These are phyloP conservation scores for Amaurobius ferox DNA, from an alignment of 2,888 invertebrate species.

Conservation along the genomic window DNA sequence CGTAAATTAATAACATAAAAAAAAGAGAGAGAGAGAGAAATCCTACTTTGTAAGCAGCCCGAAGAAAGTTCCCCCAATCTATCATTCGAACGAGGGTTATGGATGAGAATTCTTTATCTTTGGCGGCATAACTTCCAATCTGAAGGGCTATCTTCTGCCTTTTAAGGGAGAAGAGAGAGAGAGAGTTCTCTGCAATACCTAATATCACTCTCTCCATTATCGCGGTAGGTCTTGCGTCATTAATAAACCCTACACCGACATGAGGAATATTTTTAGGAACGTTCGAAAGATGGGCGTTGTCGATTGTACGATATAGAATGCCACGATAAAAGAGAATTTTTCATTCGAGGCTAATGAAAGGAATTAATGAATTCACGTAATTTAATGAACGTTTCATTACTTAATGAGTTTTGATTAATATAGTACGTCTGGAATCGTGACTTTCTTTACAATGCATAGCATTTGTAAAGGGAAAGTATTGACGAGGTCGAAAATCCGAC, in stretches of 20 bases:
- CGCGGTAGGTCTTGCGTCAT: not conserved
- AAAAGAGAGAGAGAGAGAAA: not conserved
- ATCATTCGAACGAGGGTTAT: constrained; percentile 19
- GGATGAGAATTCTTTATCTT: constrained; percentile 54
- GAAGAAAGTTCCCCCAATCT: not conserved
- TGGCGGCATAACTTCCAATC: not conserved
- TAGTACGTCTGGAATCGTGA: too few species aligned
- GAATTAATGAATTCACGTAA: too few species aligned
- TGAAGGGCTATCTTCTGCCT: not conserved
- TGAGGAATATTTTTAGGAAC: not conserved
- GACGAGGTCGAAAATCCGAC: too few species aligned
- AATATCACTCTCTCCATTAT: not conserved
- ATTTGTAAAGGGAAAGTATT: too few species aligned
- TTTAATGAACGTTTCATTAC: too few species aligned
- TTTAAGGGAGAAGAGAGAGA: not conserved
- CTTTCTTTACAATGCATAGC: too few species aligned
- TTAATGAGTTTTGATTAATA: too few species aligned
- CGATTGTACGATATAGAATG: not conserved
- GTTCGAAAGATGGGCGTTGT: not conserved
- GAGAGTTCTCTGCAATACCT: too few species aligned
- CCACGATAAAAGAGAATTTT: too few species aligned
- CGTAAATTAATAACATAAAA: not conserved
- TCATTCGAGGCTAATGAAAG: too few species aligned
- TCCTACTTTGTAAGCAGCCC: too few species aligned
- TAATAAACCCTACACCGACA: not conserved